phyloP scores from a whole-genome alignment of 2,888 invertebrate species.

The Pteria penguin region DNA sequence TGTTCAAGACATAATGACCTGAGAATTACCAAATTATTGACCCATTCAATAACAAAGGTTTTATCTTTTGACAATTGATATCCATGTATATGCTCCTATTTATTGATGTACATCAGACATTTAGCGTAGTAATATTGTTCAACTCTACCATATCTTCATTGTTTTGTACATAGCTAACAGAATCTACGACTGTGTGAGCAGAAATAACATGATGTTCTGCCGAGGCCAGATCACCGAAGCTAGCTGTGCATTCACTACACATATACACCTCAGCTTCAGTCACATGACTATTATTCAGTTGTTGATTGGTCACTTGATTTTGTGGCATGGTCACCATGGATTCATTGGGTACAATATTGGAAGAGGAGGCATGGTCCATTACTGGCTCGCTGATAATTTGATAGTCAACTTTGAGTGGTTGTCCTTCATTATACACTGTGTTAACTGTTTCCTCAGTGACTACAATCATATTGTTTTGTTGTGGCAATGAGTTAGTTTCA shows the following conservation, averaged over 20 bases:
- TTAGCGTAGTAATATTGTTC: too few species aligned
- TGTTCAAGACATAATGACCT: too few species aligned
- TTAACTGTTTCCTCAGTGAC: too few species aligned
- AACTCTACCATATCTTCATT: too few species aligned
- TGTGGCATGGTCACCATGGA: neutral
- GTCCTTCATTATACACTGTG: neutral
- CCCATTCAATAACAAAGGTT: too few species aligned
- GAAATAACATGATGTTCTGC: slow-evolving; percentile 58
- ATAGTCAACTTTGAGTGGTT: neutral
- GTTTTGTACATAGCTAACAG: too few species aligned
- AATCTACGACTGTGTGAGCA: neutral
- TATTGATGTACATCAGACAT: too few species aligned
- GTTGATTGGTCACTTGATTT: neutral
- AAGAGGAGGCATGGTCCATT: neutral
- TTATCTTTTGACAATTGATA: too few species aligned
- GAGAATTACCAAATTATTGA: too few species aligned
- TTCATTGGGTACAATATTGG: neutral
- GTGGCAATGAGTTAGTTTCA: neutral
- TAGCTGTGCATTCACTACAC: slow-evolving; percentile 64
- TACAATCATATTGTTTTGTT: neutral
- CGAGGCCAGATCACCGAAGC: slow-evolving; percentile 50
- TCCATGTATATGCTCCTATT: too few species aligned
- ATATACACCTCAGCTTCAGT: slow-evolving; percentile 53
- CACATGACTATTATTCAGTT: neutral
- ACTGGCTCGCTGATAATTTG: neutral